Conservation (phyloP, 2,113 vertebrate species). For the Gnathonemus longibarbis region DNA sequence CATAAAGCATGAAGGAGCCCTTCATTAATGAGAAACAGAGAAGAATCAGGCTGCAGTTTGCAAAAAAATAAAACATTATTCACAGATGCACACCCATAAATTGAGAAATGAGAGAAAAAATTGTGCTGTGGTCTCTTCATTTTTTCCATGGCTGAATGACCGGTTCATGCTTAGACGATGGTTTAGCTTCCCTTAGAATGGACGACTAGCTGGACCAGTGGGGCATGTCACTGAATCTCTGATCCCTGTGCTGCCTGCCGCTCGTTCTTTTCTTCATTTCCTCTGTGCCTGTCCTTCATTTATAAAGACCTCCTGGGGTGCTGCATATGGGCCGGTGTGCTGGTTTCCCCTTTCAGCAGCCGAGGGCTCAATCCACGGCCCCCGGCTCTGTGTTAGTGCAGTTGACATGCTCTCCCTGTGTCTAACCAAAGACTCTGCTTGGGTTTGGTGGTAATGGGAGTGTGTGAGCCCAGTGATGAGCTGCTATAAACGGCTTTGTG, state of each 20-base stretch:
- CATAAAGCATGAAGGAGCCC: too few relatives aligned
- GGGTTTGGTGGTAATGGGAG: background rate
- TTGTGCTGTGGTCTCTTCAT: too few relatives aligned
- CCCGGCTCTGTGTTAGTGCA: background rate
- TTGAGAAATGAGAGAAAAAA: too few relatives aligned
- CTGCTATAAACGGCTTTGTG: background rate
- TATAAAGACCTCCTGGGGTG: conserved; percentile 39
- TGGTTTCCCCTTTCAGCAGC: background rate
- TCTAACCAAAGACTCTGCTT: background rate
- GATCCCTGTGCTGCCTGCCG: conserved; percentile 44
- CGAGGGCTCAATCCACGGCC: background rate
- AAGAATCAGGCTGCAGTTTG: too few relatives aligned
- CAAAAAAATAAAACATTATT: too few relatives aligned
- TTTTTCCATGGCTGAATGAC: too few relatives aligned
- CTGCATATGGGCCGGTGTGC: background rate
- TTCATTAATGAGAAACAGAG: too few relatives aligned
- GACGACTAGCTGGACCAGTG: conserved; percentile 41
- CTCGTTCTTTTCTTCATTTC: conserved; percentile 41
- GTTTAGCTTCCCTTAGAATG: conserved; percentile 39
- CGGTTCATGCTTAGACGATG: conserved; percentile 37
- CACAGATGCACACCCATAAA: too few relatives aligned
- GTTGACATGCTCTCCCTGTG: background rate
- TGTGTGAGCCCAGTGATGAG: background rate
- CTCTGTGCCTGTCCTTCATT: conserved; percentile 36
- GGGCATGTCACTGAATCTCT: conserved; percentile 41